Evolutionary conservation across 1,140 invertebrate genomes (phyloP), one percentile per base, ranked within the genome.

Genomic region (Cecropterus lyciades): DNA sequence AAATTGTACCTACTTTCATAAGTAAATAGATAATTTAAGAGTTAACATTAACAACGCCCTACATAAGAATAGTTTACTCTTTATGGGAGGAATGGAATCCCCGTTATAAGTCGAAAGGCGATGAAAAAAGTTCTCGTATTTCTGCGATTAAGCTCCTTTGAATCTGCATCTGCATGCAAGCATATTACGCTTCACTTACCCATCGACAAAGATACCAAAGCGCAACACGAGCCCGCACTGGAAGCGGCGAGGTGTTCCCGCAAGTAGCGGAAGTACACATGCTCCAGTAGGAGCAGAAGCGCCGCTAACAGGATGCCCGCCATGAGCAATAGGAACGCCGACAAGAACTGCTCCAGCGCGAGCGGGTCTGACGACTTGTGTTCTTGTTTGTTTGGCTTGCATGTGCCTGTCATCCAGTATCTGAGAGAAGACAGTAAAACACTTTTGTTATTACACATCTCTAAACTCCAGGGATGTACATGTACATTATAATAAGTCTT

Each of bases 331-430:
- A 99, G 94, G 87, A 99, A 99, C 13, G 99, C 99, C 30, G 97
- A 98, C 79, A 99, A 95, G 91, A 99, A 99, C 93, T 99, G 99
- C 85, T 99, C 97, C 43, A 99, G 94, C 1, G 98, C 98, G 68
- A 99, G 92, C 0, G 98, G 98, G 85, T 99, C 97, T 62, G 96
- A 97, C 43, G 96, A 97, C 85, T 97, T 97, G 77, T 97, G 95
- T 80, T 98, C 96, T 84, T 98, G 97, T 79, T 98, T 98, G 13
- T 97, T 97, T 0, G 97, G 97, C 77, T 98, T 97, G 89, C 99
- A 99, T 0, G 98, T 97, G 3, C 99, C 99, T 0, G 98, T 99
- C 95, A 99, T 97, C 98, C 99, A 99, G 85, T 98, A 99, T 46
- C 86, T 89, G 65, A 14, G 48, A 27, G 27, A 14, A 43, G 40